A percentile compares a stretch with the other conserved stretches of the same genome.
phyloP scores from a whole-genome alignment of 2,888 invertebrate species.

The Diarsia rubi region DNA sequence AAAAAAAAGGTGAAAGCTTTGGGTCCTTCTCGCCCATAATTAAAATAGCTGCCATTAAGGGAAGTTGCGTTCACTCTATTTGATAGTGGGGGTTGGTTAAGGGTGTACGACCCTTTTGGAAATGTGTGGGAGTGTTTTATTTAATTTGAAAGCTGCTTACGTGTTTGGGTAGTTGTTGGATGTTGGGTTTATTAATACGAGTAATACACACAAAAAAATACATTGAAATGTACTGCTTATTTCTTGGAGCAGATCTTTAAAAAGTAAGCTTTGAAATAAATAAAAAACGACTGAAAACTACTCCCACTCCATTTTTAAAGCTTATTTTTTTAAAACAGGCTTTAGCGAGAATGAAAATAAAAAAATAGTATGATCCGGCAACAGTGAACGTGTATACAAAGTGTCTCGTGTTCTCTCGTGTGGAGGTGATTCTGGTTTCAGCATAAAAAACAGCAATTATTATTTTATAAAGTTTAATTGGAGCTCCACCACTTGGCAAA shows the following conservation, averaged over 20 bases:
- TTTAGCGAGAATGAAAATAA: no score
- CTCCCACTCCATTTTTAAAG: no score
- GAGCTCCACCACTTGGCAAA: not conserved
- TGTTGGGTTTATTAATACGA: not conserved
- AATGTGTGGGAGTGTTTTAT: conserved; percentile 5
- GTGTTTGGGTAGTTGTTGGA: not conserved
- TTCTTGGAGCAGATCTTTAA: not conserved
- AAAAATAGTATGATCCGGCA: no score
- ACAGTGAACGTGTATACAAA: not conserved
- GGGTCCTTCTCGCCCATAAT: conserved; percentile 76
- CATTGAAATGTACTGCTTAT: no score
- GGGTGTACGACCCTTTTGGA: conserved; percentile 10
- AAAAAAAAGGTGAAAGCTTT: conserved; percentile 49
- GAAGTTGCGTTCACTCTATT: conserved; percentile 73
- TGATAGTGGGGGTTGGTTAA: conserved; percentile 48
- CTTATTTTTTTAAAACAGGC: no score
- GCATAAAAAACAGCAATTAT: not conserved
- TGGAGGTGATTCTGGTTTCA: not conserved
- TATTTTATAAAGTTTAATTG: not conserved
- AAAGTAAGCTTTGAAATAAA: not conserved
- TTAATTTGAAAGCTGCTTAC: conserved; percentile 27
- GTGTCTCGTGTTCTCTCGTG: not conserved
- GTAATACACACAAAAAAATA: not conserved
- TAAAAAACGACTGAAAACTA: no score
- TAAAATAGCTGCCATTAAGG: conserved; percentile 79